These are phyloP conservation scores for Oryctes rhinoceros DNA, from an alignment of 1,140 invertebrate species.

Conservation along the genomic window DNA sequence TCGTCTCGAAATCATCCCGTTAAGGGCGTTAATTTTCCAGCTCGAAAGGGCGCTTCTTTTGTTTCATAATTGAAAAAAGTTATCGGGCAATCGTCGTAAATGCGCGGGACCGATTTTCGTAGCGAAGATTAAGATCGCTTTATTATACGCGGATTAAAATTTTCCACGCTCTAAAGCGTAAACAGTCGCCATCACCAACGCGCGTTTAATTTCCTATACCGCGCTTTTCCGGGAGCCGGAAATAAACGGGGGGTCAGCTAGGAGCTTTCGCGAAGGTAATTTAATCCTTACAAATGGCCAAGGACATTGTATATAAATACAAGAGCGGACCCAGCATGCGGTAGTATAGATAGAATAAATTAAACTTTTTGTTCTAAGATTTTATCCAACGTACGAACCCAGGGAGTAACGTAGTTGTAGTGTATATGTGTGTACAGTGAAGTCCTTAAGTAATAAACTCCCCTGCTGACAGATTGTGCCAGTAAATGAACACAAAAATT, in stretches of 20 bases:
- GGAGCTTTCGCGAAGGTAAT: conserved; percentile 49
- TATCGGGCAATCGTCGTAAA: conserved; percentile 17
- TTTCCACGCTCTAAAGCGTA: conserved; percentile 2
- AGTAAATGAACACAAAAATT: too few species aligned
- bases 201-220: conserved; percentile 24
- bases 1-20: neutral
- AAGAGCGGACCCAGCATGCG: neutral
- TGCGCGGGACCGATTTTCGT: neutral
- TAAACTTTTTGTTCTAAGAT: conserved; percentile 53
- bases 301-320: conserved; percentile 42
- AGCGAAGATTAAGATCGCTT: neutral
- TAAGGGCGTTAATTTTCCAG: neutral
- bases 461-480: too few species aligned
- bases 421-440: too few species aligned
- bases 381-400: conserved; percentile 43
- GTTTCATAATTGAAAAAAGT: conserved; percentile 23
- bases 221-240: neutral
- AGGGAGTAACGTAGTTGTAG: too few species aligned
- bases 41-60: neutral
- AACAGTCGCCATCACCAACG: neutral
- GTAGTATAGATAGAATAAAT: conserved; percentile 47
- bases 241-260: conserved; percentile 49
- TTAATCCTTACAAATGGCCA: conserved; percentile 49
- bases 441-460: too few species aligned
- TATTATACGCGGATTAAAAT: conserved; percentile 9